A percentile compares a stretch with the other conserved stretches of the same genome.
phyloP scores from a whole-genome alignment of 2,888 invertebrate genomes.

The Crocallis elinguaria region DNA sequence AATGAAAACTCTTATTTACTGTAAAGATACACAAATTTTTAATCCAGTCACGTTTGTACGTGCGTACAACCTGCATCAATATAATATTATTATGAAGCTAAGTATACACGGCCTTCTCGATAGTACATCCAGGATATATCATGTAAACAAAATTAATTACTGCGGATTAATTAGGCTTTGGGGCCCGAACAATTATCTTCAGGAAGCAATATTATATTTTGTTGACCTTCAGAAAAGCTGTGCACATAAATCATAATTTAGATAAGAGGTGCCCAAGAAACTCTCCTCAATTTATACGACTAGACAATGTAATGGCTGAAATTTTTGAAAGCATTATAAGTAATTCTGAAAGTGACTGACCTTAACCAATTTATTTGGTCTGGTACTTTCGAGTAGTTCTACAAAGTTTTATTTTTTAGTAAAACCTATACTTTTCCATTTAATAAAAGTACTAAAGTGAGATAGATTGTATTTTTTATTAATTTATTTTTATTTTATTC shows the following conservation, averaged over 20 bases:
- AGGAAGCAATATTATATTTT: slow-evolving; percentile 20
- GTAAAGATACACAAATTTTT: too few species aligned
- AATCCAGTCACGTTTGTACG: neutral
- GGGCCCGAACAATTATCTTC: slow-evolving; percentile 24
- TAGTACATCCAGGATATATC: slow-evolving; percentile 7
- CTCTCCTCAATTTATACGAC: slow-evolving; percentile 10
- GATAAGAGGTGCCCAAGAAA: slow-evolving; percentile 2
- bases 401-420: too few species aligned
- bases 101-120: neutral
- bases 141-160: slow-evolving; percentile 24
- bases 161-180: slow-evolving; percentile 32
- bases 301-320: slow-evolving; percentile 15
- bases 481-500: too few species aligned
- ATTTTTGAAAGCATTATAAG: slow-evolving; percentile 9
- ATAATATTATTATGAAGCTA: neutral
- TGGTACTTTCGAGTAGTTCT: neutral
- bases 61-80: neutral
- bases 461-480: too few species aligned
- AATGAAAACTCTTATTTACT: too few species aligned
- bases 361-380: slow-evolving; percentile 3
- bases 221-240: slow-evolving; percentile 15
- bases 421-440: too few species aligned
- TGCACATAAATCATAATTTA: slow-evolving; percentile 19
- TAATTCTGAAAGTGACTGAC: too few species aligned
- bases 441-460: too few species aligned